Conservation (phyloP, 2,888 invertebrate species). For the Synergus itoensis region DNA sequence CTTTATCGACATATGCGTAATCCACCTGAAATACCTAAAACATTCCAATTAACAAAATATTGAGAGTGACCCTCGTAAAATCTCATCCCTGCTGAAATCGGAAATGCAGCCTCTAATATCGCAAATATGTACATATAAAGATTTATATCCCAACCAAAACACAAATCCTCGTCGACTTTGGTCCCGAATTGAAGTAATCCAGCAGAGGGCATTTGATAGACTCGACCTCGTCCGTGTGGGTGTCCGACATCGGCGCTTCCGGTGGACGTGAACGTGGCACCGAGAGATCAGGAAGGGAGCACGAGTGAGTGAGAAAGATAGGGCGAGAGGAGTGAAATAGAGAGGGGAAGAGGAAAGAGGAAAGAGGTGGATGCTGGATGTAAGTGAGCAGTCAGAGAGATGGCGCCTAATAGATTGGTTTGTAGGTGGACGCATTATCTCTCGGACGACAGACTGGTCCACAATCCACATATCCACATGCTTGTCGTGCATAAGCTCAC, state of each 20-base stretch:
- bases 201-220: conserved; percentile 50
- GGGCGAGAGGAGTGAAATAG: conserved; percentile 50
- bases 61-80: no score
- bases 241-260: conserved; percentile 71
- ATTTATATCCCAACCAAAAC: background rate
- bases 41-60: no score
- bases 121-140: background rate
- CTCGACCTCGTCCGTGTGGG: conserved; percentile 65
- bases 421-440: conserved; percentile 78
- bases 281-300: conserved; percentile 54
- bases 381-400: conserved; percentile 77
- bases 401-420: conserved; percentile 78
- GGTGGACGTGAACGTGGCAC: conserved; percentile 62
- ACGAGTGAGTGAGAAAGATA: conserved; percentile 51
- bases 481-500: conserved; percentile 50
- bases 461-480: conserved; percentile 40
- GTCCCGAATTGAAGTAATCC: conserved; percentile 32
- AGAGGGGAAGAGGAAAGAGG: conserved; percentile 51
- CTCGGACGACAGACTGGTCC: conserved; percentile 63
- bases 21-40: no score
- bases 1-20: no score
- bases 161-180: conserved; percentile 54
- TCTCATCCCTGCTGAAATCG: background rate
- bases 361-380: conserved; percentile 63
- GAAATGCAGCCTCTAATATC: background rate